Conservation (phyloP, 2,888 invertebrate genomes). For the Pristionchus maxplancki region DNA sequence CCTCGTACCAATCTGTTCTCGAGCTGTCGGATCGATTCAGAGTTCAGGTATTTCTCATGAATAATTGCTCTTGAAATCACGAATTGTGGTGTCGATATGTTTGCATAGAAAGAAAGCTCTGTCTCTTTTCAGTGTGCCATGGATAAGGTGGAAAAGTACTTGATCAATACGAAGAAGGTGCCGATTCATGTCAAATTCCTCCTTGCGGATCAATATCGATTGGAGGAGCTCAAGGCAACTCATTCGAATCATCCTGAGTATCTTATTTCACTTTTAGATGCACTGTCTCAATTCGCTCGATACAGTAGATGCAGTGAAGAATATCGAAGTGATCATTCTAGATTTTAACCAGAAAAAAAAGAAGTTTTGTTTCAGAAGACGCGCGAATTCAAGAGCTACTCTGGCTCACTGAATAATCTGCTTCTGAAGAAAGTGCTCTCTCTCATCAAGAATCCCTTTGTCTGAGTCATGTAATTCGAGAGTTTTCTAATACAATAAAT, state of each 20-base stretch:
- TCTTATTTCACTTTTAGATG: not conserved
- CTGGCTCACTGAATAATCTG: not conserved
- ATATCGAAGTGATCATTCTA: not conserved
- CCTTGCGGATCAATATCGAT: not conserved
- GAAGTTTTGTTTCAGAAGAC: not conserved
- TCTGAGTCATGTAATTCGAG: too few species aligned
- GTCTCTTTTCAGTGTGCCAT: not conserved
- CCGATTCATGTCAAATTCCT: not conserved
- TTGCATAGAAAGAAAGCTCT: not conserved
- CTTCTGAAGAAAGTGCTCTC: not conserved
- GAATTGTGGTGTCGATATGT: not conserved
- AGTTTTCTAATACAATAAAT: too few species aligned
- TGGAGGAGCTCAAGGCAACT: not conserved
- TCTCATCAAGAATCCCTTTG: not conserved
- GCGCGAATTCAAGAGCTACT: not conserved
- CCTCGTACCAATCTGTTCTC: not conserved
- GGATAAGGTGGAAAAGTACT: not conserved
- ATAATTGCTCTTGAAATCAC: not conserved
- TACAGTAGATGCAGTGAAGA: not conserved
- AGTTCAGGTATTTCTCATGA: not conserved
- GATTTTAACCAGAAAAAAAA: too few species aligned
- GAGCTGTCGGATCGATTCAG: not conserved
- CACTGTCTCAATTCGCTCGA: not conserved
- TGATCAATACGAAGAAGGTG: not conserved
- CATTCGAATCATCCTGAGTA: not conserved